A percentile compares a stretch with the other conserved stretches of the same genome.
Evolutionary conservation across 1,140 invertebrate species (phyloP).

Genomic region (Ips nitidus): DNA sequence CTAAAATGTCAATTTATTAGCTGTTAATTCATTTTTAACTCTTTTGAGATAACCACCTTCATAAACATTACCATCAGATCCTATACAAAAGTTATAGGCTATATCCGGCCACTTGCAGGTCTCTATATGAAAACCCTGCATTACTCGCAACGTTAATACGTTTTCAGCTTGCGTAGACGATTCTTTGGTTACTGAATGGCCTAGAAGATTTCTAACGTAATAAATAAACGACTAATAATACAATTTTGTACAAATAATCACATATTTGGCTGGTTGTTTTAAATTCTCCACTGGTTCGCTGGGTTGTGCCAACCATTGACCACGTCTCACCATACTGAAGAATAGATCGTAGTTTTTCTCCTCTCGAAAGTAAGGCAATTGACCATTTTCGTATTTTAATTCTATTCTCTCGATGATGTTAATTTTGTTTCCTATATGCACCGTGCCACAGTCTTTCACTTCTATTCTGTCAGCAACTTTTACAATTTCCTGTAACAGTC

Average conservation of each 20-base stretch:
- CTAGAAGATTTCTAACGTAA: conserved; percentile 38
- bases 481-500: too few species aligned
- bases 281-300: conserved; percentile 33
- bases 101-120: conserved; percentile 55
- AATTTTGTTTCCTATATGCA: too few species aligned
- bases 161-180: conserved; percentile 52
- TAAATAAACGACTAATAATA: conserved; percentile 1
- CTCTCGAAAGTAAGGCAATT: too few species aligned
- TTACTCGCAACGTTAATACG: conserved; percentile 51
- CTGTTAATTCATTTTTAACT: not conserved
- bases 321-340: conserved; percentile 34
- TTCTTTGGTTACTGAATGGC: conserved; percentile 55
- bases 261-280: conserved; percentile 40
- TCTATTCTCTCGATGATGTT: too few species aligned
- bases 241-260: conserved; percentile 44
- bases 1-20: conserved; percentile 17
- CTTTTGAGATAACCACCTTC: conserved; percentile 46
- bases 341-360: not conserved
- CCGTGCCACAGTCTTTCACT: too few species aligned
- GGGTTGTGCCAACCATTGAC: conserved; percentile 43
- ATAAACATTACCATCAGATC: conserved; percentile 58
- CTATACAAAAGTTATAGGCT: conserved; percentile 58
- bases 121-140: conserved; percentile 54
- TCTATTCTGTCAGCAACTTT: too few species aligned
- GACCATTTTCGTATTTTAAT: too few species aligned